Conservation (phyloP, 2,113 vertebrate genomes). For the Tretioscincus oriximinensis region DNA sequence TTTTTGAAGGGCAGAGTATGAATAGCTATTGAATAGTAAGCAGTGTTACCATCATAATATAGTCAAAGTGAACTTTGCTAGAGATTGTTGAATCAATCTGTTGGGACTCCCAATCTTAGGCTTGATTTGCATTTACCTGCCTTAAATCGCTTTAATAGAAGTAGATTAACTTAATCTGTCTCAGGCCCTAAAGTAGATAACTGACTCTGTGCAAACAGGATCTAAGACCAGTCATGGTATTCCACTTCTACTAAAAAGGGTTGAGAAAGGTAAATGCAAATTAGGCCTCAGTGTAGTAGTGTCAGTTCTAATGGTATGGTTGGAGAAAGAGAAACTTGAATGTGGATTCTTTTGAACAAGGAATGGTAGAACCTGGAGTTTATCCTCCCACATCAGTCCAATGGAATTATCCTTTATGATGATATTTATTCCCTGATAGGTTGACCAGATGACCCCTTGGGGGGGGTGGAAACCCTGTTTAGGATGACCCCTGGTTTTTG, state of each 20-base stretch:
- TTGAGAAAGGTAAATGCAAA: too few relatives aligned
- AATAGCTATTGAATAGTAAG: slow-evolving; percentile 9
- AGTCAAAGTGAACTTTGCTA: slow-evolving; percentile 22
- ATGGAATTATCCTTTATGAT: not conserved
- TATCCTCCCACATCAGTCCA: not conserved
- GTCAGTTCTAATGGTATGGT: not conserved
- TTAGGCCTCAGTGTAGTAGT: not conserved
- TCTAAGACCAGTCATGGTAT: too few relatives aligned
- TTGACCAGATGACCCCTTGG: too few relatives aligned
- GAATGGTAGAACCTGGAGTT: not conserved
- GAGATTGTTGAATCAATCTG: not conserved
- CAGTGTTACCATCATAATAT: not conserved
- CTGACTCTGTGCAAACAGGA: too few relatives aligned
- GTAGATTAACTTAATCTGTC: too few relatives aligned
- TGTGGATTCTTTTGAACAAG: not conserved
- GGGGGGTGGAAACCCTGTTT: too few relatives aligned
- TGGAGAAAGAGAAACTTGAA: not conserved
- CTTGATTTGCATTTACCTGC: too few relatives aligned
- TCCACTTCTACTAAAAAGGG: too few relatives aligned
- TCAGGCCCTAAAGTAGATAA: too few relatives aligned
- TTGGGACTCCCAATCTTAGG: not conserved
- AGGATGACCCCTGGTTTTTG: too few relatives aligned
- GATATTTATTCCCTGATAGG: slow-evolving; percentile 8
- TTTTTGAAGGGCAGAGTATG: slow-evolving; percentile 13
- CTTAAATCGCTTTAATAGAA: too few relatives aligned